Percentiles rank a stretch among this genome's conserved stretches.
These are phyloP conservation scores for Pyrochroa serraticornis DNA, from an alignment of 2,888 invertebrate genomes.

Conservation along the genomic window DNA sequence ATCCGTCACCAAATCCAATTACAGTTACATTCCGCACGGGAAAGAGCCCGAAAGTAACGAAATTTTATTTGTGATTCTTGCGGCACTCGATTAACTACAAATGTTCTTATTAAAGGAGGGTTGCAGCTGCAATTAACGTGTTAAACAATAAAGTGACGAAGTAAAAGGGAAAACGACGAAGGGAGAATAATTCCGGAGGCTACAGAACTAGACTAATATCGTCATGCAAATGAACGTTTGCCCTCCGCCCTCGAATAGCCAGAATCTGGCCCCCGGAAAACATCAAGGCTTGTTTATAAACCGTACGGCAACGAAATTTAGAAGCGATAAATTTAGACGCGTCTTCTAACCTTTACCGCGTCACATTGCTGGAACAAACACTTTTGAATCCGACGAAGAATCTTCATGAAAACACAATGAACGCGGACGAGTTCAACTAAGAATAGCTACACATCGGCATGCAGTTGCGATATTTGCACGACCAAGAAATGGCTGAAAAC, in stretches of 20 bases:
- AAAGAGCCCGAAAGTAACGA: conserved; percentile 2
- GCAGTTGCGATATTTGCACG: too few relatives aligned
- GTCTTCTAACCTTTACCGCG: background rate
- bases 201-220: conserved; percentile 26
- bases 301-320: conserved; percentile 17
- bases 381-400: background rate
- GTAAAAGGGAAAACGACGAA: conserved; percentile 10
- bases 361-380: background rate
- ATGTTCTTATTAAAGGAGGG: too few relatives aligned
- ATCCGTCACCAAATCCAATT: conserved; percentile 12
- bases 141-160: conserved; percentile 1
- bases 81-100: too few relatives aligned
- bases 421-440: background rate
- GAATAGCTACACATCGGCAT: background rate
- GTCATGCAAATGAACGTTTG: conserved; percentile 30
- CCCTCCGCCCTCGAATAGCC: conserved; percentile 19
- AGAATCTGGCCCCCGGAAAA: conserved; percentile 25
- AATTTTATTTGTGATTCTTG: background rate
- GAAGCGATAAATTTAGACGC: conserved; percentile 5
- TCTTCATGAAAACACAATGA: background rate
- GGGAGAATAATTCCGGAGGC: conserved; percentile 20
- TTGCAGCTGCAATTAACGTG: too few relatives aligned
- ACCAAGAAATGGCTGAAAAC: too few relatives aligned
- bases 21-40: conserved; percentile 2
- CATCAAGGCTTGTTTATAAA: conserved; percentile 27